Percentiles rank a stretch among this genome's conserved stretches.
Evolutionary conservation across 2,888 invertebrate species (phyloP).

Genomic region (Alentia gelatinosa): DNA sequence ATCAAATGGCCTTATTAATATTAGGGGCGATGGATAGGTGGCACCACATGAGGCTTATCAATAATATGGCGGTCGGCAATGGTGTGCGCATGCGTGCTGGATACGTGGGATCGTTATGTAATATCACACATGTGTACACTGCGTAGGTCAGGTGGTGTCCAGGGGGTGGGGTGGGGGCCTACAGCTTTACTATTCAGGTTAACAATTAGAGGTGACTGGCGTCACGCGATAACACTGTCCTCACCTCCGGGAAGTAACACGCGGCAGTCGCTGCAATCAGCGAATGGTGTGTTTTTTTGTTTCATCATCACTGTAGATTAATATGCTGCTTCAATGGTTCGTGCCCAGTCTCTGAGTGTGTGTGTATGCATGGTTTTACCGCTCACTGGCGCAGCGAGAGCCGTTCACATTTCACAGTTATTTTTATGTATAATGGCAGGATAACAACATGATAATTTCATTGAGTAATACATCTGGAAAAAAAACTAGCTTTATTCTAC

Average conservation of each 20-base stretch:
- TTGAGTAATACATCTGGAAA: slow-evolving; percentile 44
- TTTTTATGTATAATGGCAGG: slow-evolving; percentile 43
- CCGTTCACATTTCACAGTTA: slow-evolving; percentile 35
- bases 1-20: slow-evolving; percentile 37
- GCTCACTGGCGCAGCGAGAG: neutral
- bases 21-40: slow-evolving; percentile 13
- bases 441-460: slow-evolving; percentile 50
- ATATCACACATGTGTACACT: slow-evolving; percentile 41
- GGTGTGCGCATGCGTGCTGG: slow-evolving; percentile 30
- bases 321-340: slow-evolving; percentile 31
- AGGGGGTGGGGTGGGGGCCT: slow-evolving; percentile 5
- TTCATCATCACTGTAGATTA: slow-evolving; percentile 17
- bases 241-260: neutral
- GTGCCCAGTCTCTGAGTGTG: slow-evolving; percentile 27
- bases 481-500: slow-evolving; percentile 38
- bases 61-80: slow-evolving; percentile 42
- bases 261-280: neutral
- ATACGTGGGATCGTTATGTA: slow-evolving; percentile 30
- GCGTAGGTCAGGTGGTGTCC: slow-evolving; percentile 16
- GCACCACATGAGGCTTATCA: slow-evolving; percentile 18
- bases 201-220: neutral
- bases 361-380: neutral
- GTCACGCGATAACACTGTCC: neutral
- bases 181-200: neutral
- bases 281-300: slow-evolving; percentile 15